A percentile compares a stretch with the other conserved stretches of the same genome.
These are phyloP conservation scores for Selenia dentaria DNA, from an alignment of 2,888 invertebrate genomes.

Conservation along the genomic window DNA sequence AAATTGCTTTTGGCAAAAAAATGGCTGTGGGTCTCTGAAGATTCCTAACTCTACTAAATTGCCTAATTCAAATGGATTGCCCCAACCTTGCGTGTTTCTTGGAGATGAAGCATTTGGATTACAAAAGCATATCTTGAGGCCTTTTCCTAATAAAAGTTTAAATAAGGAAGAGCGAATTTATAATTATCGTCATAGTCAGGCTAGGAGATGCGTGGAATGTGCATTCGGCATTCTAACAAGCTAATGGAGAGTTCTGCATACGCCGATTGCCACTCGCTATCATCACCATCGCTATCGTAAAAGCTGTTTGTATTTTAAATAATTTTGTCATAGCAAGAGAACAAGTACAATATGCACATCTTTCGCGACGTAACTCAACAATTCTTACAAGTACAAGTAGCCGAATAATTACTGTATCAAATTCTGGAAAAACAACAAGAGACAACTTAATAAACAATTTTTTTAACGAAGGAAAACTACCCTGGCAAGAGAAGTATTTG, in stretches of 20 bases:
- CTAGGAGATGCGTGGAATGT: constrained; percentile 26
- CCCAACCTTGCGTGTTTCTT: constrained; percentile 20
- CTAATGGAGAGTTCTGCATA: constrained; percentile 30
- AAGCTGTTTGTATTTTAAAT: constrained; percentile 18
- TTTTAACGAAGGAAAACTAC: constrained; percentile 15
- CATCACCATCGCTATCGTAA: constrained; percentile 17
- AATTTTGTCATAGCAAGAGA: constrained; percentile 19
- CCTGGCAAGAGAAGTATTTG: constrained; percentile 15
- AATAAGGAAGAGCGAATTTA: constrained; percentile 13
- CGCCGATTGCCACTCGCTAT: constrained; percentile 16
- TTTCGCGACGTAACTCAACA: constrained; percentile 15
- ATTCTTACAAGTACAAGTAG: constrained; percentile 18
- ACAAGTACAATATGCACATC: constrained; percentile 17
- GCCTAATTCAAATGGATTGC: constrained; percentile 19
- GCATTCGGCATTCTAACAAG: constrained; percentile 31
- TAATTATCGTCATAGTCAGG: constrained; percentile 21
- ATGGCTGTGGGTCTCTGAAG: constrained; percentile 14
- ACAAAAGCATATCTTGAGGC: constrained; percentile 11
- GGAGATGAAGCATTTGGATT: constrained; percentile 26
- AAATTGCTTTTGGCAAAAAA: constrained; percentile 15
- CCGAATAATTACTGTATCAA: constrained; percentile 21
- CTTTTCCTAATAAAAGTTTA: constrained; percentile 10
- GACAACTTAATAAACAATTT: constrained; percentile 20
- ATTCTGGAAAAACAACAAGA: constrained; percentile 19
- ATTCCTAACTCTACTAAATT: constrained; percentile 15